Conservation (phyloP, 2,113 vertebrate species). For the Cnemophilus loriae region DNA sequence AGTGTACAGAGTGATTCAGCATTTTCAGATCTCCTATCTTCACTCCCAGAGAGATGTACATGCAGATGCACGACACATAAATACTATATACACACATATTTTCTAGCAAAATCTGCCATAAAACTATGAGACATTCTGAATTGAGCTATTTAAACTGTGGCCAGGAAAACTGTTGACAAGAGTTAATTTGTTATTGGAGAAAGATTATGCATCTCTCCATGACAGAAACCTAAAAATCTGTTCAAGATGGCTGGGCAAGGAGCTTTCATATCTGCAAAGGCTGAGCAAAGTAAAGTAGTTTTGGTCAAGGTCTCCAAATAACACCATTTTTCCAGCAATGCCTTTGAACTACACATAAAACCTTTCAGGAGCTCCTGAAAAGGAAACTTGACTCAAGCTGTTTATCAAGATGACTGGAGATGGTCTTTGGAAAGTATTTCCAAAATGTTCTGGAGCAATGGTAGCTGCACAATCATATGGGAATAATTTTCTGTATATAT, state of each 20-base stretch:
- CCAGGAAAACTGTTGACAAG: conserved; percentile 21
- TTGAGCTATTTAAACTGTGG: neutral
- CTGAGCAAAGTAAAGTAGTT: neutral
- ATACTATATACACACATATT: fast-evolving
- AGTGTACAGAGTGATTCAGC: neutral
- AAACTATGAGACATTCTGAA: neutral
- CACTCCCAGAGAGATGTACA: neutral
- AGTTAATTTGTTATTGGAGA: neutral
- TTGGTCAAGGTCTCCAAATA: neutral
- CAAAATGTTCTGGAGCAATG: conserved; percentile 23
- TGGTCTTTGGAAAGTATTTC: conserved; percentile 40
- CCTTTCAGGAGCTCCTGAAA: conserved; percentile 3
- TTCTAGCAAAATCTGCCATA: neutral
- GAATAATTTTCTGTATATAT: conserved; percentile 55
- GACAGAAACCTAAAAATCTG: conserved; percentile 5
- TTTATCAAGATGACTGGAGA: neutral
- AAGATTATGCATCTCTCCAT: neutral
- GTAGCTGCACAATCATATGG: conserved; percentile 45
- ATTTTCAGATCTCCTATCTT: neutral
- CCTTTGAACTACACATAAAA: neutral
- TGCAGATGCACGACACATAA: neutral
- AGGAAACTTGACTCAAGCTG: conserved; percentile 23
- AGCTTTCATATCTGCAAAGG: neutral
- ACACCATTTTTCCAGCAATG: neutral
- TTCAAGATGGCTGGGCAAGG: neutral